Evolutionary conservation across 2,113 vertebrate genomes (phyloP), one percentile per base, ranked within the genome.

Genomic region (Podocnemis expansa): DNA sequence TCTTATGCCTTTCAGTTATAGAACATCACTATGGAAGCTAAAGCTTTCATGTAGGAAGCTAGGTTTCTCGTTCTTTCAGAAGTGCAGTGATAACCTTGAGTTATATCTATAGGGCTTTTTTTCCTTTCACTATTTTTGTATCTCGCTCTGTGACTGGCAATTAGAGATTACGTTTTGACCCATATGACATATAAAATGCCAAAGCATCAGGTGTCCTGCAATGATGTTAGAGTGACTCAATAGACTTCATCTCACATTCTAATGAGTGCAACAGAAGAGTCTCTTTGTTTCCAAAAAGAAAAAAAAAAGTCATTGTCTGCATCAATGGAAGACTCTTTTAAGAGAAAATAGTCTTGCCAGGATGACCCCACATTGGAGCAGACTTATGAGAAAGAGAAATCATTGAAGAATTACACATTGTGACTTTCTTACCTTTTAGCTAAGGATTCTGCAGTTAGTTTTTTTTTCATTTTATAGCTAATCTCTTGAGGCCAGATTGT

Each of bases 141-240:
- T 12, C 91, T 89, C 0, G 8, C 93, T 93, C 94, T 87, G 90
- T 81, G 97, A 89, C 88, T 93, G 97, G 93, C 89, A 93, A 97
- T 97, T 97, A 96, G 94, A 95, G 92, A 93, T 97, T 97, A 87
- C 87, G 89, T 90, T 93, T 84, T 88, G 84, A 97, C 94, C 95
- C 91, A 41, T 1, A 47, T 1, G 80, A 96, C 93, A 94, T 3
- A 85, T 89, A 91, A 96, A 97, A 96, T 91, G 96, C 85, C 96
- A 88, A 81, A 93, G 94, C 96, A 78, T 95, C 96, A 84, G 95
- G 89, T 92, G 89, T 63, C 80, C 86, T 0, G 63, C 93, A 95
- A 97, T 86, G 93, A 97, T 97, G 95, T 82, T 90, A 91, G 96
- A 78, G 78, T 95, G 90, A 92, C 97, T 96, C 97, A 93, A 70